Evolutionary conservation across 2,113 vertebrate species (phyloP).

Genomic region (Labrus mixtus): DNA sequence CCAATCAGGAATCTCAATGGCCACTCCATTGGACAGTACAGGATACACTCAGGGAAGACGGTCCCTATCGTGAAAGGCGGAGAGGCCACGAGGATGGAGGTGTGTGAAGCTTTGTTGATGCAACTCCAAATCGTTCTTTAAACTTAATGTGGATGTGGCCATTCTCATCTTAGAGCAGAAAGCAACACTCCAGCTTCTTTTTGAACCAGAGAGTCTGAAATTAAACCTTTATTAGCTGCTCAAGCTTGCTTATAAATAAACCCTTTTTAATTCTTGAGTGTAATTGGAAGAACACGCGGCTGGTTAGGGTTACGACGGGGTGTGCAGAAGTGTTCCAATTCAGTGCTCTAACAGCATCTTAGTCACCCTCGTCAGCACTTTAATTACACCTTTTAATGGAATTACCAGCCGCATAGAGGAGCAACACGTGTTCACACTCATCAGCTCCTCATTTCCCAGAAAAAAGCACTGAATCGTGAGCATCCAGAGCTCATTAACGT

Average conservation of each 20-base stretch:
- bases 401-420: constrained; percentile 46
- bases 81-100: constrained; percentile 98
- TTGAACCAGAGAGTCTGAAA: constrained; percentile 20
- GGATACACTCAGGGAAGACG: constrained; percentile 98
- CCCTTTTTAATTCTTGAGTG: constrained; percentile 56
- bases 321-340: constrained; percentile 46
- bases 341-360: constrained; percentile 52
- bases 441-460: constrained; percentile 29
- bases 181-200: background rate
- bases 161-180: background rate
- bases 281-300: constrained; percentile 50
- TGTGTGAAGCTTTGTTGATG: constrained; percentile 75
- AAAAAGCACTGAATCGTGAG: constrained; percentile 22
- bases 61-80: constrained; percentile 99
- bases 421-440: constrained; percentile 55
- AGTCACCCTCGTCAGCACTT: constrained; percentile 62
- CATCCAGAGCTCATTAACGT: constrained; percentile 30
- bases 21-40: constrained; percentile 97
- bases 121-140: background rate
- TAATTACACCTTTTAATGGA: constrained; percentile 69
- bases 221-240: constrained; percentile 34
- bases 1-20: constrained; percentile 98
- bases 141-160: constrained; percentile 1
- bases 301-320: constrained; percentile 48
- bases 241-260: constrained; percentile 53